phyloP scores from a whole-genome alignment of 23 tunicate species.

The Halocynthia roretzi region DNA sequence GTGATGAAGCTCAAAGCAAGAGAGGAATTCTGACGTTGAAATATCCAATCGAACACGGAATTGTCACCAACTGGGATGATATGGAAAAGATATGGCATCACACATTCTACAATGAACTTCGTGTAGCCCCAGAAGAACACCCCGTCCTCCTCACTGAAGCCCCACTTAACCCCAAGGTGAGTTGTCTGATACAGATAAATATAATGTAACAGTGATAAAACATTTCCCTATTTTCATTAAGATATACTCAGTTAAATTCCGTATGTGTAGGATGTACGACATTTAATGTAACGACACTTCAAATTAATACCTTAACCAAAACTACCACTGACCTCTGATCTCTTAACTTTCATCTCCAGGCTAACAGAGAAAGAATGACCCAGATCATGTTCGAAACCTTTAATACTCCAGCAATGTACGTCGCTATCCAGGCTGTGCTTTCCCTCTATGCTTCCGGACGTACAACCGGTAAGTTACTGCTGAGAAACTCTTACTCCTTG shows the following conservation, averaged over 20 bases:
- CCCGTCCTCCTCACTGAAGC: conserved; percentile 61
- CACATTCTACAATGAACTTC: conserved; percentile 74
- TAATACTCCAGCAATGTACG: conserved; percentile 9
- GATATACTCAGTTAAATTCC: no score
- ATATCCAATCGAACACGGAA: conserved; percentile 72
- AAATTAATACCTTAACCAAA: no score
- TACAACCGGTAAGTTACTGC: conserved; percentile 17
- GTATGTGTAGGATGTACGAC: no score
- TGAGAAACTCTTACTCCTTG: no score
- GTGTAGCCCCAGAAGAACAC: conserved; percentile 76
- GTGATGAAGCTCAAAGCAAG: conserved; percentile 79
- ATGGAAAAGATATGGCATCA: conserved; percentile 82
- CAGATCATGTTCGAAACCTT: not conserved
- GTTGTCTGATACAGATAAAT: no score
- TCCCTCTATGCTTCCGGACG: conserved; percentile 25
- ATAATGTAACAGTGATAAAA: no score
- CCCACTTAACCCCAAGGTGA: conserved; percentile 53
- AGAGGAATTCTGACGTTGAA: conserved; percentile 65
- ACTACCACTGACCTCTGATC: no score
- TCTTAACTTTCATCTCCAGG: no score
- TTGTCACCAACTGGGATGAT: conserved; percentile 74
- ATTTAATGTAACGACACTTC: no score
- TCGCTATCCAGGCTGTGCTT: not conserved
- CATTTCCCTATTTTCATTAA: no score
- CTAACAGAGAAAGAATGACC: conserved; percentile 4